These are phyloP conservation scores for Drosophila sp. DNA, from an alignment of 1,140 invertebrate genomes.

Conservation along the genomic window DNA sequence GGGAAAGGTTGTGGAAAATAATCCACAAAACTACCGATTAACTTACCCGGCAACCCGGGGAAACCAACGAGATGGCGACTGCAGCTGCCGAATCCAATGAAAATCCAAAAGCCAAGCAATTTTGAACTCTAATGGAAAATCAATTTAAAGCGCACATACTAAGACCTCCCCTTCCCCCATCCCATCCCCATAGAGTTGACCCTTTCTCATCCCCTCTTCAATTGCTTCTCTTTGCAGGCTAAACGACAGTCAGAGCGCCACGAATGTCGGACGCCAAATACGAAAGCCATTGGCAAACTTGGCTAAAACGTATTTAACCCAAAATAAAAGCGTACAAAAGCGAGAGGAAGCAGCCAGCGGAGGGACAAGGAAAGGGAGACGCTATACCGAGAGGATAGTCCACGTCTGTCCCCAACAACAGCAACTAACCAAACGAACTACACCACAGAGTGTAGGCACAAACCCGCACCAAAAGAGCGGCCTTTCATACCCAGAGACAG, in stretches of 20 bases:
- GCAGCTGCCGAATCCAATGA: slow-evolving; percentile 79
- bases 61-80: slow-evolving; percentile 42
- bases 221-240: slow-evolving; percentile 53
- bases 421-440: slow-evolving; percentile 33
- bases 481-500: background rate
- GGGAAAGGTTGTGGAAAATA: slow-evolving; percentile 37
- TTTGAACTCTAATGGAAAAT: slow-evolving; percentile 82
- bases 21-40: slow-evolving; percentile 78
- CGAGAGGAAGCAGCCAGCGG: background rate
- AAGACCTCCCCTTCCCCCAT: slow-evolving; percentile 1
- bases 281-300: slow-evolving; percentile 79
- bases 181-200: background rate
- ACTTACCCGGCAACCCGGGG: slow-evolving; percentile 31
- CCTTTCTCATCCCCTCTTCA: slow-evolving; percentile 1
- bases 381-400: slow-evolving; percentile 10
- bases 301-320: slow-evolving; percentile 78
- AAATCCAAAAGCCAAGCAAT: slow-evolving; percentile 77
- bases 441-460: slow-evolving; percentile 11
- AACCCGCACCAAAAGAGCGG: background rate
- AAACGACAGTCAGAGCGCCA: slow-evolving; percentile 44
- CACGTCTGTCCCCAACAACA: slow-evolving; percentile 13
- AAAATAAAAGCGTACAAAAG: slow-evolving; percentile 43
- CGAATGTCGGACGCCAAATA: slow-evolving; percentile 77
- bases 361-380: slow-evolving; percentile 29
- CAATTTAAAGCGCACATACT: slow-evolving; percentile 71